Conservation (phyloP, 2,113 vertebrate genomes). For the Oreocharis arfaki region DNA sequence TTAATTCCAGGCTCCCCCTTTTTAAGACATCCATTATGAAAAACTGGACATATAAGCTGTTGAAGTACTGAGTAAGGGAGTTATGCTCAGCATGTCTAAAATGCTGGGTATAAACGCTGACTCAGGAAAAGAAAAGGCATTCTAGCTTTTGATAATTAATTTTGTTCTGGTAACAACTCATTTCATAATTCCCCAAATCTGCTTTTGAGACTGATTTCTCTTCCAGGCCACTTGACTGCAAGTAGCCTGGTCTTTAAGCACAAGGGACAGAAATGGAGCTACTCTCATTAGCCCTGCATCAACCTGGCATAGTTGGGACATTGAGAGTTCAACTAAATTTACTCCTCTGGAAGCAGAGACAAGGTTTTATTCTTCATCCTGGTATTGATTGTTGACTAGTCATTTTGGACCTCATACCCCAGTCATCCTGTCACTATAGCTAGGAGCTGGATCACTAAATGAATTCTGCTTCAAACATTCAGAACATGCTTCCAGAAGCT, state of each 20-base stretch:
- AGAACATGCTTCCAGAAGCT: not conserved
- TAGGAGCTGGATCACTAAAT: not conserved
- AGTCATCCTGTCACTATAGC: not conserved
- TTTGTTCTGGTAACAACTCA: not conserved
- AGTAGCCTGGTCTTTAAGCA: not conserved
- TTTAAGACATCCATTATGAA: not conserved
- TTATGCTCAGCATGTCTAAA: not conserved
- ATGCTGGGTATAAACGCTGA: not conserved
- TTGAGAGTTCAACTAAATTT: not conserved
- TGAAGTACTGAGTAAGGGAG: not conserved
- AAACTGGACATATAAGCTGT: not conserved
- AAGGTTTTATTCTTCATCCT: not conserved
- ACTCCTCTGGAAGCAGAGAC: not conserved
- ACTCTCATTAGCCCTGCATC: not conserved
- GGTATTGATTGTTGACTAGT: not conserved
- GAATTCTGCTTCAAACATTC: not conserved
- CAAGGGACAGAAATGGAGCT: not conserved
- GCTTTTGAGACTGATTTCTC: not conserved
- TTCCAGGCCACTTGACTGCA: not conserved
- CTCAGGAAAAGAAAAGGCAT: not conserved
- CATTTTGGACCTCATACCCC: not conserved
- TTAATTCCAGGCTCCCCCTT: not conserved
- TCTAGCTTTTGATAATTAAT: not conserved
- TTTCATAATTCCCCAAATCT: not conserved
- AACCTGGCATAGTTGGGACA: not conserved